These are phyloP conservation scores for Sinonovacula constricta DNA, from an alignment of 1,140 invertebrate genomes.

Conservation along the genomic window DNA sequence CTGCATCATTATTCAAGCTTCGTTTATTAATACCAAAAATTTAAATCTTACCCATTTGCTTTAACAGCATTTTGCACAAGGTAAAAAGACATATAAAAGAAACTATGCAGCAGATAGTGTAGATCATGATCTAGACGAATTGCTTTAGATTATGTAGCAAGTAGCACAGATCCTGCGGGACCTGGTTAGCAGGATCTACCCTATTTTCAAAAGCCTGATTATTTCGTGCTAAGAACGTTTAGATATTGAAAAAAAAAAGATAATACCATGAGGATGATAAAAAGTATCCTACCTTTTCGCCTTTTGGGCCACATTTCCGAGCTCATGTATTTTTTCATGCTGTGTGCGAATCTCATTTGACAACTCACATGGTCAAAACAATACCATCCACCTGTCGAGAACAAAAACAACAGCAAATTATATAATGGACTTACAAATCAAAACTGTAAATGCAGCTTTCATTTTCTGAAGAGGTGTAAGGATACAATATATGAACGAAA, in stretches of 20 bases:
- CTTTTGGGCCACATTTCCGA: constrained; percentile 44
- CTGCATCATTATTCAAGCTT: too few species aligned
- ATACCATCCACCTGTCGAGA: constrained; percentile 46
- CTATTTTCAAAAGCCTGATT: not conserved
- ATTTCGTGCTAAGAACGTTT: not conserved
- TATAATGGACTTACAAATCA: not conserved
- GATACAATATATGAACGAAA: too few species aligned
- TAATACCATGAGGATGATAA: not conserved
- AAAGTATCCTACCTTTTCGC: constrained; percentile 34
- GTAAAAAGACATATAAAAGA: too few species aligned
- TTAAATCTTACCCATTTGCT: too few species aligned
- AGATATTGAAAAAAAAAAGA: not conserved
- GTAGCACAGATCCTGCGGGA: not conserved
- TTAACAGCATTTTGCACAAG: too few species aligned
- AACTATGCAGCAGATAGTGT: too few species aligned
- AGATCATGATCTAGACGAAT: too few species aligned
- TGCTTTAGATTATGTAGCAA: not conserved
- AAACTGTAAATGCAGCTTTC: not conserved
- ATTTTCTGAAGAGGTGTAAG: constrained; percentile 1
- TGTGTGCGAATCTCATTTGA: constrained; percentile 35
- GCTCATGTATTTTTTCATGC: constrained; percentile 49
- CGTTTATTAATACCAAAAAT: too few species aligned
- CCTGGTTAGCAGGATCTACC: not conserved
- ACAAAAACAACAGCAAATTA: not conserved
- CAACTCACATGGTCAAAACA: constrained; percentile 51